Evolutionary conservation across 2,888 invertebrate species (phyloP).

Genomic region (Leptopilina myrica): DNA sequence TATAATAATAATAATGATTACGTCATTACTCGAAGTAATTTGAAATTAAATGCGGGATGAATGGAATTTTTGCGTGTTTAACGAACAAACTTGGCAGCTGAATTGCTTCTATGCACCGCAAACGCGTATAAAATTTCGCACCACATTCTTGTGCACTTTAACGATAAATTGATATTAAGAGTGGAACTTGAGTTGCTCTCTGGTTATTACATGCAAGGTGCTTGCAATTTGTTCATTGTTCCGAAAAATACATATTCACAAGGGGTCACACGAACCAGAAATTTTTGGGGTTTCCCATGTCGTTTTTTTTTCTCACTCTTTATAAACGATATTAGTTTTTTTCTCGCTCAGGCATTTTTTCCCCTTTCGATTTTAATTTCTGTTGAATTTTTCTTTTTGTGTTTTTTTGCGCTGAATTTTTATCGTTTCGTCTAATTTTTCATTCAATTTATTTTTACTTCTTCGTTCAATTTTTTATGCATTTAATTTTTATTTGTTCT

Average conservation of each 20-base stretch:
- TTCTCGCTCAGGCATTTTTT: background rate
- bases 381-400: background rate
- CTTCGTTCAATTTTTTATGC: too few relatives aligned
- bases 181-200: conserved; percentile 20
- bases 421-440: too few relatives aligned
- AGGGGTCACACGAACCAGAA: conserved; percentile 23
- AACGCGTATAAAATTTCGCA: conserved; percentile 3
- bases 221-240: conserved; percentile 32
- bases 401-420: too few relatives aligned
- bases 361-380: background rate
- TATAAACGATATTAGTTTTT: too few relatives aligned
- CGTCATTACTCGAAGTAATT: too few relatives aligned
- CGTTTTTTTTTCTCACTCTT: too few relatives aligned
- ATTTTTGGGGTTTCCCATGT: conserved; percentile 17
- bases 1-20: too few relatives aligned
- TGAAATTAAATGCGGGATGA: too few relatives aligned
- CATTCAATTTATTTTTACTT: too few relatives aligned
- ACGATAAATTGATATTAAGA: conserved; percentile 41
- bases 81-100: too few relatives aligned
- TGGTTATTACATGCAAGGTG: conserved; percentile 20
- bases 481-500: too few relatives aligned
- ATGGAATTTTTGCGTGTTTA: too few relatives aligned
- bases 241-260: conserved; percentile 6
- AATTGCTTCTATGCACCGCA: background rate
- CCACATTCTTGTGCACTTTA: conserved; percentile 34